Evolutionary conservation across 2,888 invertebrate genomes (phyloP).

Genomic region (Tenthredo livida): DNA sequence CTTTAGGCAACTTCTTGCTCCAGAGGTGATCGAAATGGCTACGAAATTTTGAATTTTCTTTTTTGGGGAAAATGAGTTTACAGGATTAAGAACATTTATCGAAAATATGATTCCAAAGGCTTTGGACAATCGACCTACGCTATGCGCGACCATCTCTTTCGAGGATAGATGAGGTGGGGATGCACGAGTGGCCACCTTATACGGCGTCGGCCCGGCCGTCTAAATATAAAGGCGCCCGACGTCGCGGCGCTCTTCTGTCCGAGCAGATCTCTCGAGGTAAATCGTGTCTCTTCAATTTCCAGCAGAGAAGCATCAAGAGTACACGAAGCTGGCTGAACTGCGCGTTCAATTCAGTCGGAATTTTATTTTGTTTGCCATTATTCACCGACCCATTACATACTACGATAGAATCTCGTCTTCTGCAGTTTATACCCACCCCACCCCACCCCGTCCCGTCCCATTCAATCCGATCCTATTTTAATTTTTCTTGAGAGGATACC

Average conservation of each 20-base stretch:
- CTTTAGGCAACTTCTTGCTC: not conserved
- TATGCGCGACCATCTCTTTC: slow-evolving; percentile 56
- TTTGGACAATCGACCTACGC: slow-evolving; percentile 45
- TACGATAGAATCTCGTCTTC: not conserved
- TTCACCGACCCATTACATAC: not conserved
- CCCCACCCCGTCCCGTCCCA: not conserved
- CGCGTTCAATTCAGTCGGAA: slow-evolving; percentile 1
- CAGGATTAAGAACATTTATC: not conserved
- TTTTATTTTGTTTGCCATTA: not conserved
- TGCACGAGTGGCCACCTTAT: slow-evolving; percentile 74
- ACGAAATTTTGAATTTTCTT: not conserved
- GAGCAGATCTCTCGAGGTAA: slow-evolving; percentile 64
- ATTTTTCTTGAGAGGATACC: not conserved
- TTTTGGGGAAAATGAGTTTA: not conserved
- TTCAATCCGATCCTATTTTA: not conserved
- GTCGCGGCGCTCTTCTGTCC: slow-evolving; percentile 68
- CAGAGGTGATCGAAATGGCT: not conserved
- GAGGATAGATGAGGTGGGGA: slow-evolving; percentile 58
- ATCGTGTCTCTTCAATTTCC: slow-evolving; percentile 55
- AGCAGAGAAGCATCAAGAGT: slow-evolving; percentile 22
- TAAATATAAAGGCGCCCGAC: slow-evolving; percentile 77
- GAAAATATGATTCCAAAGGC: slow-evolving; percentile 1
- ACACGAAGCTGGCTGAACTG: not conserved
- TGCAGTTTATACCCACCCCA: not conserved
- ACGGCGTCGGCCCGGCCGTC: slow-evolving; percentile 77